Evolutionary conservation across 2,888 invertebrate genomes (phyloP), one percentile per base, ranked within the genome.

Genomic region (Gandaritis pyraliata): DNA sequence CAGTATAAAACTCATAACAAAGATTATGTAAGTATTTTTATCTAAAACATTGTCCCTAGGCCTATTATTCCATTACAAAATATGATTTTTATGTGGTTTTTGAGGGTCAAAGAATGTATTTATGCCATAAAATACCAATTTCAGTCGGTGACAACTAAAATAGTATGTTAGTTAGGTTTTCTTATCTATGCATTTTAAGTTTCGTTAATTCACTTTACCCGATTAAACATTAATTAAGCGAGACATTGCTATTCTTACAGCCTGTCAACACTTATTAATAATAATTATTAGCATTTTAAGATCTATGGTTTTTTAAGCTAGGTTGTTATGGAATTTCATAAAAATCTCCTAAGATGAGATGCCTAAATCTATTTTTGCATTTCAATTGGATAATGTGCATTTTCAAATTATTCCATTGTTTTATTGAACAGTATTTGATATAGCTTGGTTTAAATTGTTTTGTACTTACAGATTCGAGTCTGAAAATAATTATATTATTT

Each of bases 341-440:
- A 78, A 77, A 83, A 84, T 85, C 80, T 83, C 80, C 76, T 75
- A 73, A n/a, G 69, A 80, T 76, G 75, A 80, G 88, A 86, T 88
- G 89, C 88, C 89, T 84, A 76, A 75, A 63, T 51, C 33, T 69
- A 65, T 66, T 70, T 69, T 69, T 68, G 79, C 76, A 78, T 81
- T 80, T 79, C 59, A 57, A 69, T 58, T 13, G 12, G 45, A 56
- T 58, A 54, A 59, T 60, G 51, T 61, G 68, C 65, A 66, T 66
- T 68, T 69, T 62, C 41, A 38, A 13, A 61, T 48, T 38, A 69
- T 67, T 69, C 69, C 69, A 69, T 61, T 69, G 23, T 33, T 56
- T 49, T 63, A 53, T 61, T 51, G 38, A 52, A 58, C 47, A 58
- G 45, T 53, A 56, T 51, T 64, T 57, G 48, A 53, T 51, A 58